These are phyloP conservation scores for Clanis bilineata DNA, from an alignment of 2,888 invertebrate species.

Conservation along the genomic window DNA sequence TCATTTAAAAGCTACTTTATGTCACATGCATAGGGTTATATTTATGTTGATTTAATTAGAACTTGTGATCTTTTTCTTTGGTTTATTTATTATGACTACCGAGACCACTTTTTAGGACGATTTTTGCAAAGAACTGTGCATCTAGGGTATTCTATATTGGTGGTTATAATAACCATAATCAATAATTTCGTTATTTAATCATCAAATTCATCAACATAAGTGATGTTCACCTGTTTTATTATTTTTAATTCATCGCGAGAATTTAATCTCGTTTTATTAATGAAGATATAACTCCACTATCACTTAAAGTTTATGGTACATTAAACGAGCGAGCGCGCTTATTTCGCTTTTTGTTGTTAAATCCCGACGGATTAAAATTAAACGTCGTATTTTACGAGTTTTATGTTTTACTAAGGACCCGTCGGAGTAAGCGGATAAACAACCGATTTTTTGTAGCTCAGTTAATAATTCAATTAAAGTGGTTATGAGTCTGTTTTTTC, in stretches of 20 bases:
- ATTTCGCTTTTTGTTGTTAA: constrained; percentile 36
- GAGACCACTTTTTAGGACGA: too few relatives aligned
- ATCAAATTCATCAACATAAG: not conserved
- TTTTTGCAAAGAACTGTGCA: too few relatives aligned
- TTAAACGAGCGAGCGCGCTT: constrained; percentile 32
- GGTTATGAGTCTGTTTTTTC: not conserved
- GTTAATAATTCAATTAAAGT: not conserved
- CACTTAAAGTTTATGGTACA: constrained; percentile 32
- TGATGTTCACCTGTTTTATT: not conserved
- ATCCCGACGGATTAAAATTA: constrained; percentile 39
- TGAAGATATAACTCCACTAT: constrained; percentile 27
- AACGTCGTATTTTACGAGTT: constrained; percentile 37
- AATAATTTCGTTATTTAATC: too few relatives aligned
- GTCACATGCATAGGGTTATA: too few relatives aligned
- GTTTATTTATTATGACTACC: too few relatives aligned
- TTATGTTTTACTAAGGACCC: constrained; percentile 26
- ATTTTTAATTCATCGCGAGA: not conserved
- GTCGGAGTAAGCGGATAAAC: constrained; percentile 3
- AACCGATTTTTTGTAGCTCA: not conserved
- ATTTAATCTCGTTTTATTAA: constrained; percentile 19
- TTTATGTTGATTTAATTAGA: too few relatives aligned
- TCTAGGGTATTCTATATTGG: too few relatives aligned
- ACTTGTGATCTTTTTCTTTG: too few relatives aligned
- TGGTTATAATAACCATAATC: not conserved
- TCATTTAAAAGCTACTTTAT: too few relatives aligned